Percentiles rank a stretch among this genome's conserved stretches.
Conservation (phyloP, 2,888 invertebrate species). For the Drosophila diplacantha region DNA sequence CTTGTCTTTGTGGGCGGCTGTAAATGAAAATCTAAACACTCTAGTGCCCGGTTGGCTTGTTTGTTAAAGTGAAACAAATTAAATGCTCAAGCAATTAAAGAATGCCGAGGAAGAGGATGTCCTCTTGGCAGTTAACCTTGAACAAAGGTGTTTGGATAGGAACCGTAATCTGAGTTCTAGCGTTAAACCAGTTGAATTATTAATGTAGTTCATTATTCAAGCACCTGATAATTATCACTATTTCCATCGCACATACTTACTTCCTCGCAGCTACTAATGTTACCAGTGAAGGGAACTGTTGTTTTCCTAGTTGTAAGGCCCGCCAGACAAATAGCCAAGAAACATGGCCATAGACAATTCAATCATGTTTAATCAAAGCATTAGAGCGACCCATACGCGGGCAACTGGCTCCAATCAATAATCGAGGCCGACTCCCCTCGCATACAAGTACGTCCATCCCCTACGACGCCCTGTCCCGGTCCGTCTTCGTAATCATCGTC, state of each 20-base stretch:
- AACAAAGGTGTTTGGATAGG: slow-evolving; percentile 3
- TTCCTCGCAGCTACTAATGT: background rate
- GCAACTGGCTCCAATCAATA: slow-evolving; percentile 58
- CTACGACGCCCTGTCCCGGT: background rate
- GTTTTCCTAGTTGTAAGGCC: slow-evolving; percentile 45
- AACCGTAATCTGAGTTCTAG: background rate
- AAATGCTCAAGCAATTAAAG: slow-evolving; percentile 46
- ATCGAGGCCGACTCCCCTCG: slow-evolving; percentile 35
- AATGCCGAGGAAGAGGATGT: slow-evolving; percentile 1
- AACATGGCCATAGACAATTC: slow-evolving; percentile 58
- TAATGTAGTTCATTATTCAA: background rate
- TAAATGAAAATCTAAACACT: slow-evolving; percentile 44
- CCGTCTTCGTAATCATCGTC: slow-evolving; percentile 38
- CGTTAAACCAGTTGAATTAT: background rate
- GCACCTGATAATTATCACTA: background rate
- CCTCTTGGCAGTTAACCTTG: slow-evolving; percentile 1
- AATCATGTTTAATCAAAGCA: slow-evolving; percentile 70
- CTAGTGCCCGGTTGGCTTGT: slow-evolving; percentile 28
- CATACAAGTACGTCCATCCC: background rate
- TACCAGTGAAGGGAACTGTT: background rate
- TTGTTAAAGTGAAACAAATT: slow-evolving; percentile 55
- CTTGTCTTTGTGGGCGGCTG: slow-evolving; percentile 34
- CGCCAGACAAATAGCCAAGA: slow-evolving; percentile 46
- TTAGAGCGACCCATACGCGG: slow-evolving; percentile 51
- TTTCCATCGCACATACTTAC: background rate